phyloP scores from a whole-genome alignment of 2,888 invertebrate genomes.

The Acleris literana region DNA sequence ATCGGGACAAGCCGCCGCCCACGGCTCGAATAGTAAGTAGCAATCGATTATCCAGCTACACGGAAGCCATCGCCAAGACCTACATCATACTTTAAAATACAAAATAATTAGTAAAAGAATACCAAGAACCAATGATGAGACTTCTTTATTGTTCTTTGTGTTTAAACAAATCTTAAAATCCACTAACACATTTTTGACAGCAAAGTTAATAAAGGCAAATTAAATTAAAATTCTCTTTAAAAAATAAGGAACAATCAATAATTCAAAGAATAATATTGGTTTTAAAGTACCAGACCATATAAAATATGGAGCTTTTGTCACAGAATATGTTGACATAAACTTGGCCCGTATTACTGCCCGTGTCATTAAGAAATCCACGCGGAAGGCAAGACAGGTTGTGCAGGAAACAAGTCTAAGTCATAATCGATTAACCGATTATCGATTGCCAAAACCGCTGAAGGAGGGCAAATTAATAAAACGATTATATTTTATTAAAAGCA shows the following conservation, averaged over 20 bases:
- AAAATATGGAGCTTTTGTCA: not conserved
- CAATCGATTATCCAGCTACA: constrained; percentile 21
- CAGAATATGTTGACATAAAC: not conserved
- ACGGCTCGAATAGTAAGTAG: constrained; percentile 32
- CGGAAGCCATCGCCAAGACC: constrained; percentile 24
- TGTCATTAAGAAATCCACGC: not conserved
- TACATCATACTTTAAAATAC: not conserved
- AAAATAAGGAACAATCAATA: no score
- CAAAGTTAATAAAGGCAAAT: no score
- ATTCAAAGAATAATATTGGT: no score
- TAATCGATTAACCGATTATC: constrained; percentile 16
- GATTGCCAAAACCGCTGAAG: constrained; percentile 25
- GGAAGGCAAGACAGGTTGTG: constrained; percentile 24
- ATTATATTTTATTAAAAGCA: constrained; percentile 11
- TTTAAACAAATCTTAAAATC: no score
- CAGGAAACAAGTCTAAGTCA: constrained; percentile 20
- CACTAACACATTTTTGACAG: no score
- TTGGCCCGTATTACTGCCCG: constrained; percentile 9
- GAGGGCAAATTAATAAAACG: constrained; percentile 2
- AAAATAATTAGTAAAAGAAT: no score
- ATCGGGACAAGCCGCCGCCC: constrained; percentile 26
- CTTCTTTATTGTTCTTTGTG: no score
- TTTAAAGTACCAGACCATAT: not conserved
- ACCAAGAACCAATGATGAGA: no score
- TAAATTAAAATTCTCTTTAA: no score